Conservation (phyloP, 2,888 invertebrate species). For the Quadriops clusia region DNA sequence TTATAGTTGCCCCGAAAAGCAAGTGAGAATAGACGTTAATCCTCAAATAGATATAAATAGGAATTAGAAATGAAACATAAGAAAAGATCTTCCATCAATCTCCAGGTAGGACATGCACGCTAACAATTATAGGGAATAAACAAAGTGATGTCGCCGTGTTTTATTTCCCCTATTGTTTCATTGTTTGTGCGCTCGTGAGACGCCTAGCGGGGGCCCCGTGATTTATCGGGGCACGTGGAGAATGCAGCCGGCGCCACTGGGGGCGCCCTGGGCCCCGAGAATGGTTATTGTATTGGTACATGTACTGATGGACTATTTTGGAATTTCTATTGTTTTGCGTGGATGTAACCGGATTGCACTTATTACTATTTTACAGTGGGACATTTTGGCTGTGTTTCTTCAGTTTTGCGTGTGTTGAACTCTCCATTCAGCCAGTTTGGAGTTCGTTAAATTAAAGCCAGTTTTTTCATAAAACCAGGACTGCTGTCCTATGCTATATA, state of each 20-base stretch:
- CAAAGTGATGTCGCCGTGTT: constrained; percentile 37
- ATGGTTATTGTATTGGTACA: constrained; percentile 28
- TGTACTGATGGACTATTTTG: constrained; percentile 30
- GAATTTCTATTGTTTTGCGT: constrained; percentile 37
- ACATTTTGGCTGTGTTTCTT: too few species aligned
- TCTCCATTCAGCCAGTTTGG: too few species aligned
- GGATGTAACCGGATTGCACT: too few species aligned
- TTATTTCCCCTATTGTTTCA: constrained; percentile 39
- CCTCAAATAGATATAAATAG: too few species aligned
- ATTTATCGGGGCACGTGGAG: constrained; percentile 38
- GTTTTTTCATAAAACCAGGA: too few species aligned
- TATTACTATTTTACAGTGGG: too few species aligned
- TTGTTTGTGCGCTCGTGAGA: constrained; percentile 37
- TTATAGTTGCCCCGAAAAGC: too few species aligned
- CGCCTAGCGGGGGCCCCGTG: constrained; percentile 36
- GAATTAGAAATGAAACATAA: constrained; percentile 11
- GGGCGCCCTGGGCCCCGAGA: constrained; percentile 30
- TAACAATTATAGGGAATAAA: constrained; percentile 37
- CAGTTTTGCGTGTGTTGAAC: too few species aligned
- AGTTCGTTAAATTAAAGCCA: too few species aligned
- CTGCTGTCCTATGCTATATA: too few species aligned
- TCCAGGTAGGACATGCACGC: constrained; percentile 23
- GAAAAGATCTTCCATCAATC: constrained; percentile 13
- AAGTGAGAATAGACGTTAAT: too few species aligned
- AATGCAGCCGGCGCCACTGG: constrained; percentile 39